Evolutionary conservation across 92 coral and sea anemone species (phyloP).

Genomic region (Anthopleura xanthogrammica): DNA sequence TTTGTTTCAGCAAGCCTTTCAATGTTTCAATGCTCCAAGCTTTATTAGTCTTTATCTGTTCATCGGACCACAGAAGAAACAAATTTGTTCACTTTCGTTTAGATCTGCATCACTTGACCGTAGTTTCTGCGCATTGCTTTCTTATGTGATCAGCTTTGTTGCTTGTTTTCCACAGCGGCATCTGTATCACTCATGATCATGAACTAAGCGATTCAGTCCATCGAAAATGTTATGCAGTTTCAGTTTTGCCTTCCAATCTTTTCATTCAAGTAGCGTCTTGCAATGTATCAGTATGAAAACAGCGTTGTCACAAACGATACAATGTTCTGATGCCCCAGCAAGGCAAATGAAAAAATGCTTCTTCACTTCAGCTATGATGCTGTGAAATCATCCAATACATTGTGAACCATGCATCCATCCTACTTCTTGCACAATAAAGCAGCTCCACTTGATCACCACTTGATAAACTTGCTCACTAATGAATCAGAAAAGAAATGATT

Average conservation of each 20-base stretch:
- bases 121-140: neutral
- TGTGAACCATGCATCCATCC: neutral
- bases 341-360: neutral
- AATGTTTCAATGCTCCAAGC: neutral
- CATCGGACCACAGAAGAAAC: conserved; percentile 16
- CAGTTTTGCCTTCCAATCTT: neutral
- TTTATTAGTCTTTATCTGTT: conserved; percentile 22
- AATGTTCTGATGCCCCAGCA: neutral
- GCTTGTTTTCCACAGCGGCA: neutral
- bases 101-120: neutral
- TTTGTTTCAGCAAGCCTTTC: conserved; percentile 18
- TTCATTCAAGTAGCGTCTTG: neutral
- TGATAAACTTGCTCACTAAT: neutral
- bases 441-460: neutral
- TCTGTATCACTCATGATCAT: neutral
- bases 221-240: neutral
- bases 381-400: neutral
- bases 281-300: neutral
- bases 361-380: neutral
- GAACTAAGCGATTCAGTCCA: neutral
- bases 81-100: neutral
- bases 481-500: neutral
- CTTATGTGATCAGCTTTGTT: neutral
- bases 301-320: neutral
- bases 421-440: neutral